Percentiles rank a stretch among this genome's conserved stretches.
These are phyloP conservation scores for Nebria brevicollis DNA, from an alignment of 2,888 invertebrate genomes.

Conservation along the genomic window DNA sequence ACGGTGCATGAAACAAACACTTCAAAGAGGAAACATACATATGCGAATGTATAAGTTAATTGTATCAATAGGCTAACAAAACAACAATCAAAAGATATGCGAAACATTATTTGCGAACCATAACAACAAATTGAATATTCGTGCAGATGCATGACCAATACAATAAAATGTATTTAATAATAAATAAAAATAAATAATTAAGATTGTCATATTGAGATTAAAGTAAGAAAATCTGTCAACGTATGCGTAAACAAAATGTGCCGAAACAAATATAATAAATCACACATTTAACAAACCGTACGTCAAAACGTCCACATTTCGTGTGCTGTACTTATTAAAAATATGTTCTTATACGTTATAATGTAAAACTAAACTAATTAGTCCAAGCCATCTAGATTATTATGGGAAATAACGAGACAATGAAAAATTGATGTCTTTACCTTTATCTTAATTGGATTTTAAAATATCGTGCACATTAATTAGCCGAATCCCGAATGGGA, in stretches of 20 bases:
- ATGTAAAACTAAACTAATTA: slow-evolving; percentile 41
- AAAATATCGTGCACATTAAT: slow-evolving; percentile 43
- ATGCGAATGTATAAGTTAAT: background rate
- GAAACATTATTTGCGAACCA: too few species aligned
- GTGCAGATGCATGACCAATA: too few species aligned
- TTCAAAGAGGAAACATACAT: background rate
- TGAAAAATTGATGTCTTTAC: slow-evolving; percentile 47
- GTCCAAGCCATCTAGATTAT: slow-evolving; percentile 36
- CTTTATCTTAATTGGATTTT: slow-evolving; percentile 46
- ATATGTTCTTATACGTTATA: slow-evolving; percentile 34
- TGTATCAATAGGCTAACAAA: background rate
- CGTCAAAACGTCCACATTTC: slow-evolving; percentile 19
- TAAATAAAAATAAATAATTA: background rate
- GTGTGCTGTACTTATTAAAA: slow-evolving; percentile 40
- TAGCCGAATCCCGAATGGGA: slow-evolving; percentile 24
- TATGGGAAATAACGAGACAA: slow-evolving; percentile 43
- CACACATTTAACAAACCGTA: slow-evolving; percentile 21
- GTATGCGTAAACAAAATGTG: slow-evolving; percentile 37
- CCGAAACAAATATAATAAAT: slow-evolving; percentile 32
- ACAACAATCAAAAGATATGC: background rate
- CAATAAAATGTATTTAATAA: background rate
- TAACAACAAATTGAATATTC: too few species aligned
- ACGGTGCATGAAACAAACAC: background rate
- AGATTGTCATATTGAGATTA: background rate
- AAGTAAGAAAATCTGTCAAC: background rate